Conservation (phyloP, 2,113 vertebrate genomes). For the Trogon melanurus region DNA sequence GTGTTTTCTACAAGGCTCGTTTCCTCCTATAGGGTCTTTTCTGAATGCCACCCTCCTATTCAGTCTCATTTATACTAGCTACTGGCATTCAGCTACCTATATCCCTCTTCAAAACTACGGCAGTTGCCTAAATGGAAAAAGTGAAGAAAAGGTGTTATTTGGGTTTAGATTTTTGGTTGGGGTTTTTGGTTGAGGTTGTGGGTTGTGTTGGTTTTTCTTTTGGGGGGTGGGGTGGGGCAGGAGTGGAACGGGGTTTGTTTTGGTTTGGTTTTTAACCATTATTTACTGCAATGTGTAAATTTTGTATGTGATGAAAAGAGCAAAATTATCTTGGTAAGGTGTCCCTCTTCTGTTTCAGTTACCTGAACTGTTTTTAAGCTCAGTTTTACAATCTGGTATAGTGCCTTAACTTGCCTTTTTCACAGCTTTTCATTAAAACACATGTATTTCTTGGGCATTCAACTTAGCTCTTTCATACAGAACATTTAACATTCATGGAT, state of each 20-base stretch:
- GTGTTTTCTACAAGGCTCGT: background rate
- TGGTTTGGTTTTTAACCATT: background rate
- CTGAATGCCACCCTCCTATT: background rate
- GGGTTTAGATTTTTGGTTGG: background rate
- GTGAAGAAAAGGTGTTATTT: background rate
- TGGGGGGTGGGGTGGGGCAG: too few species aligned
- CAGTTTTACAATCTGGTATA: background rate
- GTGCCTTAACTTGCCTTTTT: background rate
- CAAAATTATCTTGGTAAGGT: background rate
- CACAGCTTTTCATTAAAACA: background rate
- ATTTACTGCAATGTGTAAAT: background rate
- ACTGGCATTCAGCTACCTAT: background rate
- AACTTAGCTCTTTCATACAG: background rate
- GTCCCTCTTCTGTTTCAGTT: background rate
- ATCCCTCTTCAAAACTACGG: background rate
- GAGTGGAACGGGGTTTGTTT: too few species aligned
- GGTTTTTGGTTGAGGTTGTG: background rate
- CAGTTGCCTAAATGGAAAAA: background rate
- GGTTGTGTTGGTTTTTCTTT: too few species aligned
- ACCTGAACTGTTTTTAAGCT: background rate
- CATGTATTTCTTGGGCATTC: background rate
- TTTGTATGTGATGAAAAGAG: background rate
- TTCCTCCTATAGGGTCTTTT: slow-evolving; percentile 12
- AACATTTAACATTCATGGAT: background rate
- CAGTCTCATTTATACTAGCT: background rate